Conservation (phyloP, 1,140 invertebrate species). For the Mya arenaria region DNA sequence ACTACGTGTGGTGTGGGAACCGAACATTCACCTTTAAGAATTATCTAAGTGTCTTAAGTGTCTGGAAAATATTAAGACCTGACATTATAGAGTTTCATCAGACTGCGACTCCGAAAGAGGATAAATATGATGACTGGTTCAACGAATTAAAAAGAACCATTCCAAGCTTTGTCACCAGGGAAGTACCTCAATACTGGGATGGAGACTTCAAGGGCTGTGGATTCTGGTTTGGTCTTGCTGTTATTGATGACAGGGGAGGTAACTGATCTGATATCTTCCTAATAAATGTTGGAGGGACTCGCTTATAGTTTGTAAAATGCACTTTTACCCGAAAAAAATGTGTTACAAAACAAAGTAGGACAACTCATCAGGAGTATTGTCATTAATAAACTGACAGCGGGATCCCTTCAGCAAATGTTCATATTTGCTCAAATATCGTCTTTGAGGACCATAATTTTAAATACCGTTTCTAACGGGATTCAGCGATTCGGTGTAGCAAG, state of each 20-base stretch:
- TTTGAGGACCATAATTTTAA: no score
- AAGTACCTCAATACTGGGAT: conserved; percentile 51
- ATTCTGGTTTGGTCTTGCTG: conserved; percentile 58
- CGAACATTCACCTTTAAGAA: conserved; percentile 67
- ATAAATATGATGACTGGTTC: conserved; percentile 69
- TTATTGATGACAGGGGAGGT: conserved; percentile 69
- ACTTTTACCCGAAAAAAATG: no score
- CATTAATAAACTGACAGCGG: no score
- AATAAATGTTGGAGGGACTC: no score
- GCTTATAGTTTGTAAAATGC: no score
- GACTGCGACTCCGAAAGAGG: conserved; percentile 8
- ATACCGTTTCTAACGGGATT: no score
- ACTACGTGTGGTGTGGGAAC: conserved; percentile 67
- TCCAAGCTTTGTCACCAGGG: conserved; percentile 52
- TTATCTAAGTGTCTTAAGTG: conserved; percentile 70
- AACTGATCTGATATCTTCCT: no score
- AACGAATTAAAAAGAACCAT: conserved; percentile 57
- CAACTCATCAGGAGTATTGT: no score
- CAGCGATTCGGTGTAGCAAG: no score
- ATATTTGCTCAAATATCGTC: no score
- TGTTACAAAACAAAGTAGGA: no score
- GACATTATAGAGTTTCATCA: conserved; percentile 66
- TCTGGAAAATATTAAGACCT: conserved; percentile 66
- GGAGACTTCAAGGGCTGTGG: conserved; percentile 57
- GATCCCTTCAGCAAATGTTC: no score